Base-by-base conservation (phyloP, 1,140 invertebrate species). In the Megalonaias nervosa region DNA sequence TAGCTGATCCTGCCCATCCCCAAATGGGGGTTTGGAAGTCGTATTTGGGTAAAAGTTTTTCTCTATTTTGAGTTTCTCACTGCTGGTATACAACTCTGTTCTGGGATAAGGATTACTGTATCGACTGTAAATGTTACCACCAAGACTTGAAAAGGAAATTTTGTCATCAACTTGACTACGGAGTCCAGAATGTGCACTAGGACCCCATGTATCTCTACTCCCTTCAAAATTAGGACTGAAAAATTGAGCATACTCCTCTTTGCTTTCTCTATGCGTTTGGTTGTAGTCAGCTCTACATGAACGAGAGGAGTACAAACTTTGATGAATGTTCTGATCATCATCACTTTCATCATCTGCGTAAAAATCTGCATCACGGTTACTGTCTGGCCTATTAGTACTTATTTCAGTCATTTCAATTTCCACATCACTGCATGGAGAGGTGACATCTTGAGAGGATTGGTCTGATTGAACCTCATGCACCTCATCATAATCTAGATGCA, bases 381-480 rank as follows among this genome's bases (percentile, higher is more conserved):
- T 61, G 31, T 21, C 71, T 12, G 64, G 61, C 59, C 72, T 56
- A 15, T 59, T 70, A 26, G 57, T 67, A 59, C 48, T 17, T 68
- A 82, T 84, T 17, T 84, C 86, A 19, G 65, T 81, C 83, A 87
- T 81, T 74, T 87, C 83, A 64, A 74, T 80, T 16, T 75, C 79
- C 38, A 75, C 71, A 65, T 85, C 86, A 80, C 85, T 86, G 1
- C 86, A 79, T 4, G 87, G 86, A 0, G 87, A 88, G 55, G 85
- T 78, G 19, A 82, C 77, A 68, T 80, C 74, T 59, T 75, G 74
- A 61, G 84, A 86, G 14, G 79, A 78, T 59, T 80, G 77, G 26
- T 88, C 86, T 15, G 84, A 84, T 14, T 86, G 84, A 15, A 85
- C 84, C 16, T 84, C 81, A 64, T 84, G 77, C 17, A 82, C 87